Conservation (phyloP, 2,888 invertebrate genomes). For the Anorthoa munda region DNA sequence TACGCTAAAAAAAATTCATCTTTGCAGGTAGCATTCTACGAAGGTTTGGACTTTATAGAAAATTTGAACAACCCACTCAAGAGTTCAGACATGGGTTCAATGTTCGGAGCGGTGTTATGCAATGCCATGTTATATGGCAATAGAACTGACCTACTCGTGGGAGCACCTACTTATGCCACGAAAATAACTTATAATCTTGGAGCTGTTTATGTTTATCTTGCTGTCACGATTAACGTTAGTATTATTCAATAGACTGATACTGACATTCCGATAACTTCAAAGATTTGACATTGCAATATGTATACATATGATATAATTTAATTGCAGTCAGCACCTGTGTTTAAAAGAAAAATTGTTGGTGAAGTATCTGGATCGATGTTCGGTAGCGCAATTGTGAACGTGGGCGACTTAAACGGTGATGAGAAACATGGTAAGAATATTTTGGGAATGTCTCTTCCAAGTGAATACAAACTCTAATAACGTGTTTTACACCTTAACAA, state of each 20-base stretch:
- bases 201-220: constrained; percentile 88
- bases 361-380: constrained; percentile 52
- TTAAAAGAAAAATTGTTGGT: constrained; percentile 57
- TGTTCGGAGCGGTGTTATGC: constrained; percentile 91
- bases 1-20: background rate
- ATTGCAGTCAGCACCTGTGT: constrained; percentile 37
- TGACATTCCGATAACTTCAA: background rate
- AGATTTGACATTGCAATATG: background rate
- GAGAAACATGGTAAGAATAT: constrained; percentile 66
- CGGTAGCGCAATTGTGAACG: constrained; percentile 68
- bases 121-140: constrained; percentile 79
- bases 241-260: background rate
- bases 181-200: constrained; percentile 85
- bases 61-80: background rate
- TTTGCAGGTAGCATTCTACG: constrained; percentile 2
- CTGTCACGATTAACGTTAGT: constrained; percentile 35
- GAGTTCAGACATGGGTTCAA: constrained; percentile 82
- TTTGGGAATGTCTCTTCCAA: background rate
- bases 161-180: constrained; percentile 88
- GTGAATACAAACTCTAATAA: no score
- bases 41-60: background rate
- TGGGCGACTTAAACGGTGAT: constrained; percentile 72
- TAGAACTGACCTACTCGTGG: constrained; percentile 90
- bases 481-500: no score
- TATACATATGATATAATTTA: background rate